Evolutionary conservation across 2,888 invertebrate species (phyloP), one percentile per base, ranked within the genome.

Genomic region (Protonemura montana): DNA sequence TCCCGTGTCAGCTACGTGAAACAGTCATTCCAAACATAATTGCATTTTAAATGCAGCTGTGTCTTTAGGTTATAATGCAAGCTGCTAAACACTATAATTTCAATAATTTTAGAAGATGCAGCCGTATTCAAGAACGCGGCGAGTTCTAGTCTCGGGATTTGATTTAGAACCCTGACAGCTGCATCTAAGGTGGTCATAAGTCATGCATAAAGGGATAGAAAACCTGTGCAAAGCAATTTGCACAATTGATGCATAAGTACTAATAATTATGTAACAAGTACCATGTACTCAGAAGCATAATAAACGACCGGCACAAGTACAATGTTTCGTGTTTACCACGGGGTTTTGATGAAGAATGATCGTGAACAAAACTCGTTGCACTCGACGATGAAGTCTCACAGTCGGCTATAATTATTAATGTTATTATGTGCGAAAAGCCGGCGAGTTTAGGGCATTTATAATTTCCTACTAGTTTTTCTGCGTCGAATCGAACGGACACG

Each of bases 181-280:
- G 59, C 59, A 59, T 3, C 59, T 59, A 59, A 59, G 59, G 59
- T 59, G 59, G 59, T 59, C 59, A 59, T 59, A 59, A 59, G 59
- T 59, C 59, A 59, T 59, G 59, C 59, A 59, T 59, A 59, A 59
- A 59, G 59, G 59, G 59, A 59, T 21, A 59, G 59, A 59, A 59
- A 59, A 59, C 59, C 59, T 59, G 59, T 59, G 59, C 59, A 59
- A 59, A 59, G 59, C 59, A 59, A 59, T 59, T 59, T 59, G 59
- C 59, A 59, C 59, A 59, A 59, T 59, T 59, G 59, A 59, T 59
- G 59, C 59, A 59, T 59, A 59, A 59, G 59, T 59, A 59, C 59
- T 59, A 59, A 59, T 59, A 59, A 59, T 59, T 59, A 59, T 59
- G 59, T 59, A 59, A 59, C 59, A 59, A 59, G 59, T 59, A 59